phyloP scores from a whole-genome alignment of 2,113 vertebrate genomes.

The Laticauda laticaudata region DNA sequence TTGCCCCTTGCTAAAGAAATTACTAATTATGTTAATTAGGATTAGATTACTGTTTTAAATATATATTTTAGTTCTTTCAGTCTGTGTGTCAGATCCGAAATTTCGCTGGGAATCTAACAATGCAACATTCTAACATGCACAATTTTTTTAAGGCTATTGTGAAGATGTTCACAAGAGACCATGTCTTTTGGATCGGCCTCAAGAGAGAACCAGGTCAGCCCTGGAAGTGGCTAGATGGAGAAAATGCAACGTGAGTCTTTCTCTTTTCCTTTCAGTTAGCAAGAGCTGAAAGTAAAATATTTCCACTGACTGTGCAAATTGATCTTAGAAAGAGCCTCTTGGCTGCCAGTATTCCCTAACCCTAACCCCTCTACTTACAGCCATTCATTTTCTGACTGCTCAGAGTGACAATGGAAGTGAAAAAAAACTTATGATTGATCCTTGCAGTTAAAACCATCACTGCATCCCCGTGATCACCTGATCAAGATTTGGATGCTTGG shows the following conservation, averaged over 20 bases:
- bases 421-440: too few relatives aligned
- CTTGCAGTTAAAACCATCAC: too few relatives aligned
- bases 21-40: background rate
- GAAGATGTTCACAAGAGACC: rapidly evolving
- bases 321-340: too few relatives aligned
- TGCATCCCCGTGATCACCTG: too few relatives aligned
- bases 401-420: too few relatives aligned
- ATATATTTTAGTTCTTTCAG: background rate
- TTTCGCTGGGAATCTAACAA: background rate
- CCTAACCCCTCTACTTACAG: too few relatives aligned
- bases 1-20: too few relatives aligned
- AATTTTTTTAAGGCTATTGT: background rate
- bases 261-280: background rate
- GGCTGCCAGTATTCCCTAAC: too few relatives aligned
- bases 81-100: background rate
- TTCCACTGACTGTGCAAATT: background rate
- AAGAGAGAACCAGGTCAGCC: background rate
- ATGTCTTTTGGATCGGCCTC: background rate
- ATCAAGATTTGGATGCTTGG: too few relatives aligned
- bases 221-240: background rate
- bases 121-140: background rate
- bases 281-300: background rate
- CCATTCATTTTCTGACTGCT: too few relatives aligned
- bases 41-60: background rate
- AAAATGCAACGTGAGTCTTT: background rate